phyloP scores from a whole-genome alignment of 2,797 vertebrate species.

The Choloepus didactylus region DNA sequence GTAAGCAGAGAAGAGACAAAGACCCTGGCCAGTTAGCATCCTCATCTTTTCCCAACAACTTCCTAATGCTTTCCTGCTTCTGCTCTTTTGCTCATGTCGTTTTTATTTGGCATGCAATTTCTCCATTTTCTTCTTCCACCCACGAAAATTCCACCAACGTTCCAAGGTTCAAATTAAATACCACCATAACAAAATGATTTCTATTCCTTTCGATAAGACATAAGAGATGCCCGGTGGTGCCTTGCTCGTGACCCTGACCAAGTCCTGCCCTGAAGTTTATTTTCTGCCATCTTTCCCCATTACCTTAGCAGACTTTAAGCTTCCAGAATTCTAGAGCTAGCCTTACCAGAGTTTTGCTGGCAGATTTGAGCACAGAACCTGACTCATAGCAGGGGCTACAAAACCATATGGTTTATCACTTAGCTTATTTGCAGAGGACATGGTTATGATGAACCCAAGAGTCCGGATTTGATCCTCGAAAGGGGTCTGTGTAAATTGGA shows the following conservation, averaged over 20 bases:
- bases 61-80: background rate
- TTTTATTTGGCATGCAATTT: background rate
- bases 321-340: background rate
- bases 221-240: background rate
- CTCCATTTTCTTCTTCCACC: background rate
- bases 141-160: background rate
- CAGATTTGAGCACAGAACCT: background rate
- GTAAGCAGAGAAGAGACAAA: background rate
- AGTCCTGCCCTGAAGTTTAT: background rate
- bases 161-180: constrained; percentile 5
- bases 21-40: background rate
- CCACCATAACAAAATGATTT: background rate
- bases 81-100: background rate
- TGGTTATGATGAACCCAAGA: background rate
- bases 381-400: background rate
- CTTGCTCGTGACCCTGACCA: background rate
- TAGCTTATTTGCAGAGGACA: background rate
- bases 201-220: background rate
- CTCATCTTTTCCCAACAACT: background rate
- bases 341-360: background rate
- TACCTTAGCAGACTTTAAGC: background rate
- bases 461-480: background rate
- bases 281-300: background rate
- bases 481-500: background rate
- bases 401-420: background rate